Evolutionary conservation across 2,113 vertebrate species (phyloP), one percentile per base, ranked within the genome.

Genomic region (Alaudala cheleensis): DNA sequence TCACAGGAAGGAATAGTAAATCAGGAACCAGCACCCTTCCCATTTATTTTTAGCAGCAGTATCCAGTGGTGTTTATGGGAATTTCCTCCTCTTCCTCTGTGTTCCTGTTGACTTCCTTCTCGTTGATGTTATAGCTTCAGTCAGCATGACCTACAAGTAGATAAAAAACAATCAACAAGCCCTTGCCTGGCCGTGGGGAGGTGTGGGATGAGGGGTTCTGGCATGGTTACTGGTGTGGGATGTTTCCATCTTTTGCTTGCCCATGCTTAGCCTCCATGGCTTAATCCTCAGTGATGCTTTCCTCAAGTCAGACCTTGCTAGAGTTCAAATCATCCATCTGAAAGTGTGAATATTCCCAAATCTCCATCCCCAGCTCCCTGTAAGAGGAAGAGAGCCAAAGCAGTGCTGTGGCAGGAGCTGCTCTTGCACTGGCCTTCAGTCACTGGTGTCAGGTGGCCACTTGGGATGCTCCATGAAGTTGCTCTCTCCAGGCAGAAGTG

Each of bases 1-100:
- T 70, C 4, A 0, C 90, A 90, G 92, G 94, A 95, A 96, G 80
- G 82, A 95, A 86, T 33, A 87, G 54, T 40, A 78, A 45, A 58
- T 67, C 56, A 74, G 64, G 86, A 96, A 73, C 31, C 40, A 61
- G 88, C 66, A 77, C 50, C 44, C 47, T 94, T 94, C 76, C 88
- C 37, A 3, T 76, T 84, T 93, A 95, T 95, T 93, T 97, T 93
- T 96, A 96, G 93, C 71, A 92, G 84, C 74, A 86, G 70, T 47
- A 72, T 28, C 17, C 65, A 65, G 72, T 22, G 21, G 31, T 93
- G 83, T 91, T 96, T 86, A 66, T 1, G 1, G 70, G 92, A 94
- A 86, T 90, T 82, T 82, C 73, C 58, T 76, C 67, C 73, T 54
- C 34, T 58, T 67, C 51, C 62, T 54, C 60, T 2, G 3, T 60